A percentile compares a stretch with the other conserved stretches of the same genome.
Evolutionary conservation across 1,140 invertebrate species (phyloP).

Genomic region (Matsumurasca onukii): DNA sequence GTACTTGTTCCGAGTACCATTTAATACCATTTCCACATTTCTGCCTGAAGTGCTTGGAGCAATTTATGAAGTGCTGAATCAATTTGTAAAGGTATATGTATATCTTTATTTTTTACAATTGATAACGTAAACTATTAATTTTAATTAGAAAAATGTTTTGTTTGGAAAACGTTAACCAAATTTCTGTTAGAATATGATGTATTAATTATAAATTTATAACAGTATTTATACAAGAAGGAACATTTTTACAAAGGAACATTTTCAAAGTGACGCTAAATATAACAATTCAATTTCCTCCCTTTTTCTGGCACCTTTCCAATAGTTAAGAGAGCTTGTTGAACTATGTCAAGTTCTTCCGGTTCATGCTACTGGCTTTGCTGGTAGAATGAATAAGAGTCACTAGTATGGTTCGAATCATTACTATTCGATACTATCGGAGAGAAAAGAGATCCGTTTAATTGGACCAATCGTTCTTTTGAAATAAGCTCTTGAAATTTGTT

Average conservation of each 20-base stretch:
- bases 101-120: not conserved
- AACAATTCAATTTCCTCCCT: not conserved
- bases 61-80: conserved; percentile 17
- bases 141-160: not conserved
- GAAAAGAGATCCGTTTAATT: not conserved
- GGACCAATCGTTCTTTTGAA: not conserved
- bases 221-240: not conserved
- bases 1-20: conserved; percentile 20
- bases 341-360: not conserved
- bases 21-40: conserved; percentile 15
- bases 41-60: conserved; percentile 19
- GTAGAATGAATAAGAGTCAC: not conserved
- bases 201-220: not conserved
- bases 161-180: not conserved
- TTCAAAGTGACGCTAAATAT: not conserved
- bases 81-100: not conserved
- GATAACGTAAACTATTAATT: not conserved
- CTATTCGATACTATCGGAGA: not conserved
- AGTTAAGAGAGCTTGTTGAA: not conserved
- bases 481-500: conserved; percentile 1
- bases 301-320: conserved; percentile 8
- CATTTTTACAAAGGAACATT: not conserved
- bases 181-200: not conserved
- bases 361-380: not conserved
- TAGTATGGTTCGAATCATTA: not conserved